These are phyloP conservation scores for Atherinosoma microstoma DNA, from an alignment of 2,797 vertebrate species.

Conservation along the genomic window DNA sequence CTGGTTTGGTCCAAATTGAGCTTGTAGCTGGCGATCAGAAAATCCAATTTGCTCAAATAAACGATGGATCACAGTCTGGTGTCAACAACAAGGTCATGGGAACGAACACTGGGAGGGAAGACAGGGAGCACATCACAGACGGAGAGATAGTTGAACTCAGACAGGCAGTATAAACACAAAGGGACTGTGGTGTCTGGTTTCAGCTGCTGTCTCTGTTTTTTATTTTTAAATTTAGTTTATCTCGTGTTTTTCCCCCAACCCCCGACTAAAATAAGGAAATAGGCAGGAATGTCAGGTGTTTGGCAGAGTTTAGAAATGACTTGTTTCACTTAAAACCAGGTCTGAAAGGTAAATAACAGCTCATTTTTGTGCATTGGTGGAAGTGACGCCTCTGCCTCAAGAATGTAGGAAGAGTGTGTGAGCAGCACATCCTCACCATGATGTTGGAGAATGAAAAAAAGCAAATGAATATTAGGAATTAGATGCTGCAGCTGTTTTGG, in stretches of 20 bases:
- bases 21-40: conserved; percentile 42
- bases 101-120: conserved; percentile 64
- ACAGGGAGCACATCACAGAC: conserved; percentile 51
- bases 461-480: not conserved
- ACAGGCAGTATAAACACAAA: conserved; percentile 67
- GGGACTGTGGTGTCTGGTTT: conserved; percentile 68
- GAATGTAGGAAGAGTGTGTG: conserved; percentile 67
- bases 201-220: conserved; percentile 61
- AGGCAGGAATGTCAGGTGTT: not conserved
- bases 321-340: conserved; percentile 1
- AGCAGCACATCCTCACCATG: conserved; percentile 33
- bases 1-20: conserved; percentile 11
- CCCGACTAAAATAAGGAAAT: conserved; percentile 17
- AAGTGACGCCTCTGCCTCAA: conserved; percentile 24
- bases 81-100: conserved; percentile 75
- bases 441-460: conserved; percentile 11
- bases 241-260: not conserved
- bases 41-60: conserved; percentile 53
- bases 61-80: conserved; percentile 48
- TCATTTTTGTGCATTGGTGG: not conserved
- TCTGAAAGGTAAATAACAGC: conserved; percentile 43
- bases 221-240: conserved; percentile 22
- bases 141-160: conserved; percentile 53
- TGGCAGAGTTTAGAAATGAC: conserved; percentile 1
- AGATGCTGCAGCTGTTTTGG: conserved; percentile 62